A percentile compares a stretch with the other conserved stretches of the same genome.
Conservation (phyloP, 2,797 vertebrate genomes). For the Kryptopterus vitreolus region DNA sequence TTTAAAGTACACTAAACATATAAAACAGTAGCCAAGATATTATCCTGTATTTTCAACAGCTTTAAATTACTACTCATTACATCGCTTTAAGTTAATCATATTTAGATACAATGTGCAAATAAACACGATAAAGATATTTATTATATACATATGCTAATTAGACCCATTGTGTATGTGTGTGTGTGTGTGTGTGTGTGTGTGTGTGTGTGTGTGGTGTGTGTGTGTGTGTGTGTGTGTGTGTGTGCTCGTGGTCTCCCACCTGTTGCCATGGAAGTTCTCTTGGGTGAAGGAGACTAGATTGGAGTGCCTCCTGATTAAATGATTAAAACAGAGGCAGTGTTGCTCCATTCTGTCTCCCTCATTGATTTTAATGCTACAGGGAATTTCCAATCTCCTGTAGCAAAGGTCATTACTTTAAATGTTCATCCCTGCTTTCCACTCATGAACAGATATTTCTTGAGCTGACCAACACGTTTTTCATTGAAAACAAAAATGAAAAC, state of each 20-base stretch:
- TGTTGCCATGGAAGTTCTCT: conserved; percentile 26
- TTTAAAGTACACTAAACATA: too few relatives aligned
- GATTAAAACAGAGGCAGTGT: conserved; percentile 10
- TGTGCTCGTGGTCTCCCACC: not conserved
- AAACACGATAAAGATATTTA: not conserved
- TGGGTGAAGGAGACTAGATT: conserved; percentile 54
- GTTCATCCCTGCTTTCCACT: conserved; percentile 3
- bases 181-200: not conserved
- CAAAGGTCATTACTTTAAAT: conserved; percentile 21
- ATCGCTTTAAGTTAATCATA: not conserved
- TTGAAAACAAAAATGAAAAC: not conserved
- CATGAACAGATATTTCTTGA: not conserved
- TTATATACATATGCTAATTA: not conserved
- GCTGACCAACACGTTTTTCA: not conserved
- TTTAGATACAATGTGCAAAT: not conserved
- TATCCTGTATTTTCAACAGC: not conserved
- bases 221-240: not conserved
- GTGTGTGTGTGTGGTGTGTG: conserved; percentile 15
- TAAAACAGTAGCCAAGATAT: not conserved
- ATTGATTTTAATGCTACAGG: conserved; percentile 55
- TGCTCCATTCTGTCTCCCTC: conserved; percentile 43
- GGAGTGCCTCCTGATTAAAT: conserved; percentile 60
- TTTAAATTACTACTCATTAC: too few relatives aligned
- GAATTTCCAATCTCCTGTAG: conserved; percentile 15
- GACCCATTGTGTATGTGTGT: not conserved